Evolutionary conservation across 1,140 invertebrate species (phyloP).

Genomic region (Tetragonula clypearis): DNA sequence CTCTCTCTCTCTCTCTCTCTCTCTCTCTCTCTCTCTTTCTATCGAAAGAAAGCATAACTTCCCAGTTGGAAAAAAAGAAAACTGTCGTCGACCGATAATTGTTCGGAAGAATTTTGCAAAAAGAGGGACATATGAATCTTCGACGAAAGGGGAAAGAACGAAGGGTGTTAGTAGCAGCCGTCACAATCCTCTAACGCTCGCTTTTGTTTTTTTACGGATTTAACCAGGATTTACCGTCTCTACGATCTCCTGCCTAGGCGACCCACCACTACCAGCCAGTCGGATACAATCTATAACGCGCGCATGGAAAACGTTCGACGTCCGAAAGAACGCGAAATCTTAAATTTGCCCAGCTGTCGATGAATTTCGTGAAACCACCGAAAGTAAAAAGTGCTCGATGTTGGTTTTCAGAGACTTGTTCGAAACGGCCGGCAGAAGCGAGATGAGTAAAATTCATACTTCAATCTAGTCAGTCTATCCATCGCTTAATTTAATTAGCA

Average conservation of each 20-base stretch:
- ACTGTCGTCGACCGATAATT: conserved; percentile 1
- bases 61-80: too few relatives aligned
- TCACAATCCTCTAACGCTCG: conserved; percentile 41
- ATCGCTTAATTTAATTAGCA: neutral
- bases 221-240: conserved; percentile 74
- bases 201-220: conserved; percentile 73
- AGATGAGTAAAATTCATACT: neutral
- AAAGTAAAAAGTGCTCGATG: neutral
- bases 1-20: too few relatives aligned
- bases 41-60: neutral
- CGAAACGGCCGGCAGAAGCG: too few relatives aligned
- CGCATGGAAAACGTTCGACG: conserved; percentile 34
- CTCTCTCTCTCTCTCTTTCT: neutral
- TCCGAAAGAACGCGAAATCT: conserved; percentile 22
- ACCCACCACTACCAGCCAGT: conserved; percentile 17
- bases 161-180: conserved; percentile 12
- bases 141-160: conserved; percentile 29
- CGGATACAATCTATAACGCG: neutral
- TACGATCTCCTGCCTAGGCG: conserved; percentile 27
- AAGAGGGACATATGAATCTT: neutral
- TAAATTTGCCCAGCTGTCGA: neutral
- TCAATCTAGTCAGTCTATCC: conserved; percentile 2
- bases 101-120: conserved; percentile 10
- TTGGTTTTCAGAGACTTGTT: conserved; percentile 14
- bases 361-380: conserved; percentile 14